A percentile compares a stretch with the other conserved stretches of the same genome.
Evolutionary conservation across 2,797 vertebrate species (phyloP).

Genomic region (Carapus acus): DNA sequence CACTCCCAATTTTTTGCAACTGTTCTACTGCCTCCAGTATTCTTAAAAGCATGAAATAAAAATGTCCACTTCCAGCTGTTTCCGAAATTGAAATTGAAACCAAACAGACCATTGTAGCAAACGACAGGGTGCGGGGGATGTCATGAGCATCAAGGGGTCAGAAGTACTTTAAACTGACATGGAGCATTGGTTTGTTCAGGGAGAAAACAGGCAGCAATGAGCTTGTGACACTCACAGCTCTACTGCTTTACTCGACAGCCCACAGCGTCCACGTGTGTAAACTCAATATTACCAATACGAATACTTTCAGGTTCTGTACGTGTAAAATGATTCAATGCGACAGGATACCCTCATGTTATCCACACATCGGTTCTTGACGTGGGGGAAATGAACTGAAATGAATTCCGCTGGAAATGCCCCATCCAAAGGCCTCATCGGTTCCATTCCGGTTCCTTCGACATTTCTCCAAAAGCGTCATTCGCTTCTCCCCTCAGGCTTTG

Average conservation of each 20-base stretch:
- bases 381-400: conserved; percentile 52
- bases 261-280: conserved; percentile 33
- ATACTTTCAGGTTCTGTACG: background rate
- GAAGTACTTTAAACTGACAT: conserved; percentile 45
- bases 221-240: conserved; percentile 67
- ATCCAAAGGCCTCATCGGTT: conserved; percentile 51
- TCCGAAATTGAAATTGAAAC: conserved; percentile 40
- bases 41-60: conserved; percentile 48
- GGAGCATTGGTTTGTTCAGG: conserved; percentile 62
- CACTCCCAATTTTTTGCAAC: conserved; percentile 21
- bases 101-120: conserved; percentile 26
- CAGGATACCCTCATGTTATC: conserved; percentile 33
- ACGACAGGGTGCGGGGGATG: too few relatives aligned
- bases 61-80: conserved; percentile 44
- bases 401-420: too few relatives aligned
- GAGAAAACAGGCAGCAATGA: conserved; percentile 77
- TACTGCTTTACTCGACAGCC: conserved; percentile 68
- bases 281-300: conserved; percentile 1
- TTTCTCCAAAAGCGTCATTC: conserved; percentile 33
- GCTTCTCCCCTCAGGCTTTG: conserved; percentile 78
- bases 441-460: conserved; percentile 7
- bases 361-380: conserved; percentile 47
- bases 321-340: conserved; percentile 23
- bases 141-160: conserved; percentile 13
- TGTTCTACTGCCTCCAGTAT: conserved; percentile 27